Evolutionary conservation across 2,888 invertebrate genomes (phyloP), one percentile per base, ranked within the genome.

Genomic region (Sisyra nigra): DNA sequence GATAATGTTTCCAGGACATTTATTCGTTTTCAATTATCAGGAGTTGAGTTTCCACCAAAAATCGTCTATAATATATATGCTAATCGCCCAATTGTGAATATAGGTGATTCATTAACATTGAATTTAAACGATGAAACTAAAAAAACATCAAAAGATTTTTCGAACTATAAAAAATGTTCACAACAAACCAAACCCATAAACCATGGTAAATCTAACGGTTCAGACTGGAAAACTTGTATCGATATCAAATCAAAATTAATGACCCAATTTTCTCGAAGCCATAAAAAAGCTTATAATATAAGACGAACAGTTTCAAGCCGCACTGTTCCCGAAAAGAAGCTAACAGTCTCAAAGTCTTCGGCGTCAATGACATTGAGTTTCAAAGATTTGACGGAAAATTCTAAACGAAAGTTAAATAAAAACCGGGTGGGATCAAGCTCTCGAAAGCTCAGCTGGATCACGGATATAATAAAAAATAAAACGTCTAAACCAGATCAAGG

Each of bases 21-120:
- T 11, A 18, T 47, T 30, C 45, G 44, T 9, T 47, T 47, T 39
- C 35, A 41, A 34, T 40, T 47, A 3, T 36, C 42, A 24, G 47
- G 47, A 9, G 24, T 31, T 40, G 34, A 14, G 18, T 47, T 47
- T 37, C 47, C 47, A 24, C 47, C 47, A 34, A 14, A 11, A 14
- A 43, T 47, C n/a, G 42, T 47, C 9, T 47, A 47, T 41, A 47
- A 45, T 34, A 45, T 47, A 17, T 47, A 40, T 38, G 45, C 47
- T 31, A 38, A 19, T 10, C 34, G 41, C 4, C 47, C 47, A n/a
- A 33, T 47, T n/a, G 6, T 37, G 8, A 14, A 17, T 15, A 19
- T 37, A n/a, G 37, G 37, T 37, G 8, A 35, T 14, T 10, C 9
- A 35, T 15, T 15, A 2, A 10, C 7, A 3, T 2, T 8, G 3